Base-by-base conservation (phyloP, 2,888 invertebrate species). In the Zhuqinia jingwanae region DNA sequence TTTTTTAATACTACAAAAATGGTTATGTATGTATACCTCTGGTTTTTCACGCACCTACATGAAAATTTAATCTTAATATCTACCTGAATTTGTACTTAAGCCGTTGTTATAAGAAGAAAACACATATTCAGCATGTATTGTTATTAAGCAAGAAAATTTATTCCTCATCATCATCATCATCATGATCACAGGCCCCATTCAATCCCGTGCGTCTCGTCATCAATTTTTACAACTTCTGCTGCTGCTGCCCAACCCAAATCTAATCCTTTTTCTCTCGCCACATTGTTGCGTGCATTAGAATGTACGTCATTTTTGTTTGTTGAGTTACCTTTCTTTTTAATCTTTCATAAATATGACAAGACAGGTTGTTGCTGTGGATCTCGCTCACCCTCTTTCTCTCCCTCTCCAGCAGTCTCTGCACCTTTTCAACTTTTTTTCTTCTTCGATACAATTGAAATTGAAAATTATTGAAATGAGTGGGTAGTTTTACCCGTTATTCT, bases 191-290 rank as follows among this genome's bases (percentile, higher is more conserved):
- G 47, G 25, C 50, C 47, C 50, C 73, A 47, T 73, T 73, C 47
- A 73, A 73, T 73, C n/a, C n/a, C n/a, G n/a, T n/a, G n/a, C n/a
- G n/a, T n/a, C 73, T 73, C 73, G 25, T 73, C 58, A 25, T 58
- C 73, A 73, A 50, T 73, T 73, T n/a, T 73, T 47, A 73, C 73
- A 73, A 27, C 50, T n/a, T n/a, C n/a, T n/a, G n/a, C n/a, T n/a
- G n/a, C n/a, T n/a, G n/a, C n/a, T 47, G 47, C 73, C 73, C 73
- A 73, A 47, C 73, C 73, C 47, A 47, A 47, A 15, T 47, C 47
- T 73, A 47, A 50, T 50, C 45, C 73, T 47, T 70, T 10, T 65
- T 25, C 25, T n/a, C n/a, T 58, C 25, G 58, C 11, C 13, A 58
- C 58, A 25, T 25, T 25, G 58, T 25, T 58, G 25, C 25, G 25